Conservation (phyloP, 2,113 vertebrate genomes). For the Amphiprion percula region DNA sequence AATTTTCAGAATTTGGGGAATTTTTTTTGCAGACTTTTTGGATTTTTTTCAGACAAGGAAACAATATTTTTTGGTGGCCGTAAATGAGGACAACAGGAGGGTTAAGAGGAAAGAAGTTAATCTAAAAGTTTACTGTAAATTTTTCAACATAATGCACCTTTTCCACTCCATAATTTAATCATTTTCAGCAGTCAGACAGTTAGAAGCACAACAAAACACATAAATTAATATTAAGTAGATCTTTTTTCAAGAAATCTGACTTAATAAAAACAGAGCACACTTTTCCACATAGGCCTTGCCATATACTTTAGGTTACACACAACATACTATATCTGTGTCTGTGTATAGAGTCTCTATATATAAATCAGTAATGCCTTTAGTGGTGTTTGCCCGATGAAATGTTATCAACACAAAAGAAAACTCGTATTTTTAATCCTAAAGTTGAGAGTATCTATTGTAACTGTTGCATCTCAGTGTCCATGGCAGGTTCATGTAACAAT, state of each 20-base stretch:
- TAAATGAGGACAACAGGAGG: too few species aligned
- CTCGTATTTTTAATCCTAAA: conserved; percentile 53
- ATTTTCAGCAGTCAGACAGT: background rate
- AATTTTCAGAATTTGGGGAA: too few species aligned
- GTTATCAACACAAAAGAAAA: conserved; percentile 16
- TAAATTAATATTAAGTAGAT: too few species aligned
- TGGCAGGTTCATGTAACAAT: conserved; percentile 72
- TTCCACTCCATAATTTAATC: background rate
- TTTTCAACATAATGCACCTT: background rate
- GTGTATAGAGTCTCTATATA: conserved; percentile 34
- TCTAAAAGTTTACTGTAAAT: background rate
- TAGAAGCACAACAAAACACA: conserved; percentile 6
- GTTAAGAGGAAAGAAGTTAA: background rate
- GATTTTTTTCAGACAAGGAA: too few species aligned
- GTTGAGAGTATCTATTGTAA: conserved; percentile 48
- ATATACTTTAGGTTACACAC: conserved; percentile 36
- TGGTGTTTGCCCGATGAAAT: conserved; percentile 32
- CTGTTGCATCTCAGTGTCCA: conserved; percentile 59
- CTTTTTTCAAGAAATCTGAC: conserved; percentile 2
- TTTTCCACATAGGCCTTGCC: background rate
- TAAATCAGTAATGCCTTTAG: conserved; percentile 8
- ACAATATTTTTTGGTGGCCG: too few species aligned
- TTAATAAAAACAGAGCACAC: background rate
- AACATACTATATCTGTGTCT: conserved; percentile 34
- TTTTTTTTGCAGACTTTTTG: too few species aligned